Evolutionary conservation across 2,888 invertebrate genomes (phyloP).

Genomic region (Escarpia spicata): DNA sequence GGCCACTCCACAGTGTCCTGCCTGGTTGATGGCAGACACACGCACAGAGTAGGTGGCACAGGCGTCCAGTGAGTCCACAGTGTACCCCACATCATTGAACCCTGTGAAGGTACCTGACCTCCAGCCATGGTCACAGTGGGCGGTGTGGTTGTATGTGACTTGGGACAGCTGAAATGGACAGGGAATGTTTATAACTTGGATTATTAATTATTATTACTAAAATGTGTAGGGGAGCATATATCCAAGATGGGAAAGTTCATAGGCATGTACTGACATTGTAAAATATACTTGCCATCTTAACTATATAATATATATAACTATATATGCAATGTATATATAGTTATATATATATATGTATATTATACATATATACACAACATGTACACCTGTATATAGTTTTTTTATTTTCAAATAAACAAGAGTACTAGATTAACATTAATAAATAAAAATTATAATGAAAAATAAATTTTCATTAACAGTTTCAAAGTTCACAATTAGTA

Average conservation of each 20-base stretch:
- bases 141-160: not conserved
- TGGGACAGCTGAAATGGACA: not conserved
- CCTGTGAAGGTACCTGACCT: not conserved
- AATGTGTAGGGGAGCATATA: not conserved
- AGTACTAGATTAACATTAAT: too few relatives aligned
- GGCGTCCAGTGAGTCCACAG: not conserved
- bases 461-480: too few relatives aligned
- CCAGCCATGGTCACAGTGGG: not conserved
- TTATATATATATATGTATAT: too few relatives aligned
- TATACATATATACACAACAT: too few relatives aligned
- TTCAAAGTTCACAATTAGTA: too few relatives aligned
- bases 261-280: too few relatives aligned
- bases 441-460: too few relatives aligned
- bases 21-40: not conserved
- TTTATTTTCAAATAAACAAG: too few relatives aligned
- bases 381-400: too few relatives aligned
- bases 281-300: too few relatives aligned
- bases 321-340: too few relatives aligned
- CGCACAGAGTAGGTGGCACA: not conserved
- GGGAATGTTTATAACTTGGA: not conserved
- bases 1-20: not conserved
- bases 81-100: not conserved
- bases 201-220: not conserved
- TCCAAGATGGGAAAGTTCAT: not conserved
- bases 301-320: too few relatives aligned